Evolutionary conservation across 2,888 invertebrate genomes (phyloP).

Genomic region (Tetropium fuscum): DNA sequence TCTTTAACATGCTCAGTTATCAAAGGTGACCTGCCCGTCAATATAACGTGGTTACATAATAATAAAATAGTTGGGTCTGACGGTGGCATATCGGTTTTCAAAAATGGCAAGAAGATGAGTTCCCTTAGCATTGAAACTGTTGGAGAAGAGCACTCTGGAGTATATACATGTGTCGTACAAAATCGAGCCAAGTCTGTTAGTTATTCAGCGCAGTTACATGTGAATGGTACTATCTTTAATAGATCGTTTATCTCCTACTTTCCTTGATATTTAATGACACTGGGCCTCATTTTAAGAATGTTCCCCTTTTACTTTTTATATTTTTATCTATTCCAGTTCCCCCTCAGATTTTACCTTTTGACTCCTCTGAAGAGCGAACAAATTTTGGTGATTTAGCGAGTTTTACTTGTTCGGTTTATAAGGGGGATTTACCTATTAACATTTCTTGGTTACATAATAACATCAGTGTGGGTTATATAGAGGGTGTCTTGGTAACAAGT

Average conservation of each 20-base stretch:
- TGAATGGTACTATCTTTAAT: conserved; percentile 69
- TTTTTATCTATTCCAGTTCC: conserved; percentile 69
- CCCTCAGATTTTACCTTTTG: conserved; percentile 83
- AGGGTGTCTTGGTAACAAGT: conserved; percentile 69
- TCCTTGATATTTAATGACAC: not conserved
- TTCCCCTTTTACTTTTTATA: not conserved
- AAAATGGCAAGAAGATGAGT: conserved; percentile 67
- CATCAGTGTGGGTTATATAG: conserved; percentile 65
- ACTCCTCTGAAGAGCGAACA: conserved; percentile 78
- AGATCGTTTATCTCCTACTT: conserved; percentile 4
- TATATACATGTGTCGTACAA: conserved; percentile 73
- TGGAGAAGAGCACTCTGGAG: conserved; percentile 71
- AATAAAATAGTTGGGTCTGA: conserved; percentile 58
- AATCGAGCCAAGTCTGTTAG: conserved; percentile 70
- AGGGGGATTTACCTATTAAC: conserved; percentile 83
- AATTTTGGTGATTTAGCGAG: conserved; percentile 60
- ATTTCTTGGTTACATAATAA: conserved; percentile 78
- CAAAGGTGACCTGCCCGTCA: conserved; percentile 83
- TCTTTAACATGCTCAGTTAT: conserved; percentile 72
- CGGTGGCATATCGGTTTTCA: conserved; percentile 62
- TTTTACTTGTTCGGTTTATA: conserved; percentile 75
- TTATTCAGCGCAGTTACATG: conserved; percentile 73
- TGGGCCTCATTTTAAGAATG: not conserved
- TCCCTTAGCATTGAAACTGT: conserved; percentile 71
- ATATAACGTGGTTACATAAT: conserved; percentile 78